Percentiles rank a stretch among this genome's conserved stretches.
Evolutionary conservation across 2,797 vertebrate species (phyloP).

Genomic region (Amphiprion clarkii): DNA sequence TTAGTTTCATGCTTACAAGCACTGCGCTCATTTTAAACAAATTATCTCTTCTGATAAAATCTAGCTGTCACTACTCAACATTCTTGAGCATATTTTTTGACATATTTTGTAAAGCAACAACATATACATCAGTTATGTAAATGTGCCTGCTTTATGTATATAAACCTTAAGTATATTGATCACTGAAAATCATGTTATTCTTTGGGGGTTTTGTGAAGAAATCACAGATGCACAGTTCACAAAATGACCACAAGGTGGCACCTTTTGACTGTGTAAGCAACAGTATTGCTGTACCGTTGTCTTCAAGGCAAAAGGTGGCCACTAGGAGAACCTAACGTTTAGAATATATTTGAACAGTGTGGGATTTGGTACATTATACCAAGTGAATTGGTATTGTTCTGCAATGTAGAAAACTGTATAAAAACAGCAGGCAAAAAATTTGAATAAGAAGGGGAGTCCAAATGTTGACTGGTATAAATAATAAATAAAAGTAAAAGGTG

Average conservation of each 20-base stretch:
- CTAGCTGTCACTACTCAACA: not conserved
- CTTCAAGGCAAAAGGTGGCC: too few species aligned
- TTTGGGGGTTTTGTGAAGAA: not conserved
- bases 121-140: too few species aligned
- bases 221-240: not conserved
- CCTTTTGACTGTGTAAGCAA: conserved; percentile 12
- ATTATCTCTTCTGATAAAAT: not conserved
- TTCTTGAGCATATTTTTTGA: not conserved
- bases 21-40: not conserved
- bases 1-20: not conserved
- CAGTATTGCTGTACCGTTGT: not conserved
- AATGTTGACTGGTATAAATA: too few species aligned
- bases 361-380: not conserved
- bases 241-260: conserved; percentile 64
- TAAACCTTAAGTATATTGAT: not conserved
- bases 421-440: too few species aligned
- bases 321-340: not conserved
- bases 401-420: too few species aligned
- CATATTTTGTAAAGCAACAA: not conserved
- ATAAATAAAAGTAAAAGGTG: too few species aligned
- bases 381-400: not conserved
- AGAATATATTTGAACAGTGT: not conserved
- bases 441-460: too few species aligned
- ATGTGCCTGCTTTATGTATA: not conserved
- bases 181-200: not conserved